Base-by-base conservation (phyloP, 1,140 invertebrate species). In the Lysiphlebus fabarum region DNA sequence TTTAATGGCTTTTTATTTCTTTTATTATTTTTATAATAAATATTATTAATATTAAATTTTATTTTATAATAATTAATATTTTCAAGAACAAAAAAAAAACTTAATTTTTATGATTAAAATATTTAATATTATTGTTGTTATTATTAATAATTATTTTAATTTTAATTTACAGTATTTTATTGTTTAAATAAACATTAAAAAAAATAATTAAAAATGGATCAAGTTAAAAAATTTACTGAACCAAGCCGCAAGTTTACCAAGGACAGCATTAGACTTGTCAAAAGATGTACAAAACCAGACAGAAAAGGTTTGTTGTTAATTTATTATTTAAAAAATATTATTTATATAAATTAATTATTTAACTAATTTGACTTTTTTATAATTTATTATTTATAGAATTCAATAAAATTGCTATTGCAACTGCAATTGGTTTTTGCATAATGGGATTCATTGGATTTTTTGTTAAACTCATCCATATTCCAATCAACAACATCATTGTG, bases 371-470 rank as follows among this genome's bases (percentile, higher is more conserved):
- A 36, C 36, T 53, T 63, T 57, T 54, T 58, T 56, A 60, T 57
- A 65, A 53, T 55, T 8, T 41, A 26, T 69, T 72, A 62, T 57
- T 86, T 88, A 57, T 84, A 96, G 97, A 99, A 83, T 99, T 99
- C 79, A 96, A 99, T 78, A 99, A 99, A 82, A 99, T 99, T 77
- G 97, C 97, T 12, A 91, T 99, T 69, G 98, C 98, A 43, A 99
- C 98, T 62, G 98, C 97, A 0, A 98, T 99, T 74, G 98, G 97
- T 51, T 99, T 99, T 83, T 96, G 93, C 71, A 99, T 99, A 75
- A 99, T 99, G 98, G 98, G 98, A 49, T 99, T 99, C 80, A 99
- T 99, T 79, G 97, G 97, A 68, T 99, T 99, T 83, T 99, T 99
- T 70, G 97, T 99, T 6, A 99, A 99, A 82, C 84, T 99, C 55